A percentile compares a stretch with the other conserved stretches of the same genome.
These are phyloP conservation scores for Zoanthus sansibaricus DNA, from an alignment of 92 coral and sea anemone genomes.

Conservation along the genomic window DNA sequence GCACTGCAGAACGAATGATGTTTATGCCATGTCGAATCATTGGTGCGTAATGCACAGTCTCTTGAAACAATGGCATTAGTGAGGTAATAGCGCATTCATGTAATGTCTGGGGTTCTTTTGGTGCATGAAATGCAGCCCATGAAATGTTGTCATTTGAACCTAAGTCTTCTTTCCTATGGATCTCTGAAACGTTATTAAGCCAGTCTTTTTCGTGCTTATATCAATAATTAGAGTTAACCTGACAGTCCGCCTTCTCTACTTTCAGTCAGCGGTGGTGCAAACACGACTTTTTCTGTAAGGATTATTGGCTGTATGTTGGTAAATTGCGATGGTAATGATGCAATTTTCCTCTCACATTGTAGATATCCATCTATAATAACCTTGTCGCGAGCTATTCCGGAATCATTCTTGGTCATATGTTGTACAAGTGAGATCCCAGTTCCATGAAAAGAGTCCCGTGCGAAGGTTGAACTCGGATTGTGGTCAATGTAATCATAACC, in stretches of 20 bases:
- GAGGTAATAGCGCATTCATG: background rate
- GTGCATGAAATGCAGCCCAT: too few species aligned
- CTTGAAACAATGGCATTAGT: conserved; percentile 10
- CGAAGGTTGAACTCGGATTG: too few species aligned
- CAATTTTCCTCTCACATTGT: background rate
- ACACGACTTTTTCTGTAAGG: background rate
- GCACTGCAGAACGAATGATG: conserved; percentile 28
- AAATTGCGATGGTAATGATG: background rate
- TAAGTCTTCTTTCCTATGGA: background rate
- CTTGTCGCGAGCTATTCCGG: background rate
- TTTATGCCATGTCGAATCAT: conserved; percentile 21
- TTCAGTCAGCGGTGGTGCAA: background rate
- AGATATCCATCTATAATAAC: background rate
- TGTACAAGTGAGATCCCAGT: too few species aligned
- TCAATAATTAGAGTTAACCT: background rate
- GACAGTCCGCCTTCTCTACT: too few species aligned
- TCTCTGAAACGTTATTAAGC: too few species aligned
- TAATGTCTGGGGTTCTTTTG: too few species aligned
- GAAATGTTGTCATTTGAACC: background rate
- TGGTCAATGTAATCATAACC: too few species aligned
- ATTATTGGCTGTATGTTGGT: too few species aligned
- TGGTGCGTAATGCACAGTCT: background rate
- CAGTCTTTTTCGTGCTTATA: background rate
- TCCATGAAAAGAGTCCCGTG: too few species aligned
- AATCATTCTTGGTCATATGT: too few species aligned